Evolutionary conservation across 2,113 vertebrate species (phyloP).

Genomic region (Ammospiza caudacuta): DNA sequence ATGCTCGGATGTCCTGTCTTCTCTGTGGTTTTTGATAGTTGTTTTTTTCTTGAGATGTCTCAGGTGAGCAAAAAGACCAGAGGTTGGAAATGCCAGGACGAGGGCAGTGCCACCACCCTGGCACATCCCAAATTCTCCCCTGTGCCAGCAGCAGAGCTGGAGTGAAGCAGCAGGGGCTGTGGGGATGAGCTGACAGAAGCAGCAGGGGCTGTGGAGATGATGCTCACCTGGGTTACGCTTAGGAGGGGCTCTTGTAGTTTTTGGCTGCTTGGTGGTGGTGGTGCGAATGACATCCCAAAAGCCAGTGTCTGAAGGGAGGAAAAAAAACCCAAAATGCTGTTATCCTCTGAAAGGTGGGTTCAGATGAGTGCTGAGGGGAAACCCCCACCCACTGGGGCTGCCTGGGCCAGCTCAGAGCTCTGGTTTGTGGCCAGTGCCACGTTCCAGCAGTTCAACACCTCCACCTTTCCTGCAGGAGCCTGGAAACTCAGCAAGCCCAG

Average conservation of each 20-base stretch:
- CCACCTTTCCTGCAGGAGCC: no score
- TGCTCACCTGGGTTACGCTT: constrained; percentile 49
- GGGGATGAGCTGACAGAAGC: background rate
- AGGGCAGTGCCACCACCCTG: background rate
- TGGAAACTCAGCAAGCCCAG: no score
- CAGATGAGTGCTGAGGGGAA: accelerated
- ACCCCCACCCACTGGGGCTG: background rate
- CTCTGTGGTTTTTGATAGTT: accelerated
- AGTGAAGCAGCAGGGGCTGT: accelerated
- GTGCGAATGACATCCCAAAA: constrained; percentile 52
- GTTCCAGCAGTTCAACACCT: no score
- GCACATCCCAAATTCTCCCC: background rate
- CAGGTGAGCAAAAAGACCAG: background rate
- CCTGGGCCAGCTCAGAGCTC: background rate
- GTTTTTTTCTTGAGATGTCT: accelerated
- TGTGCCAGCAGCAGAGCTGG: accelerated
- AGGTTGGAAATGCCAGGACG: accelerated
- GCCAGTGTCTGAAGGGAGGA: background rate
- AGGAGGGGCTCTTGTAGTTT: constrained; percentile 51
- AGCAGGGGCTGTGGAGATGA: accelerated
- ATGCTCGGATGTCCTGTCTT: background rate
- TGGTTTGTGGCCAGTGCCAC: background rate
- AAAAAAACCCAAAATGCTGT: background rate
- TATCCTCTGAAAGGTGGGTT: background rate
- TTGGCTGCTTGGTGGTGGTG: constrained; percentile 71